A percentile compares a stretch with the other conserved stretches of the same genome.
These are phyloP conservation scores for Epinephelus lanceolatus DNA, from an alignment of 2,113 vertebrate genomes.

Conservation along the genomic window DNA sequence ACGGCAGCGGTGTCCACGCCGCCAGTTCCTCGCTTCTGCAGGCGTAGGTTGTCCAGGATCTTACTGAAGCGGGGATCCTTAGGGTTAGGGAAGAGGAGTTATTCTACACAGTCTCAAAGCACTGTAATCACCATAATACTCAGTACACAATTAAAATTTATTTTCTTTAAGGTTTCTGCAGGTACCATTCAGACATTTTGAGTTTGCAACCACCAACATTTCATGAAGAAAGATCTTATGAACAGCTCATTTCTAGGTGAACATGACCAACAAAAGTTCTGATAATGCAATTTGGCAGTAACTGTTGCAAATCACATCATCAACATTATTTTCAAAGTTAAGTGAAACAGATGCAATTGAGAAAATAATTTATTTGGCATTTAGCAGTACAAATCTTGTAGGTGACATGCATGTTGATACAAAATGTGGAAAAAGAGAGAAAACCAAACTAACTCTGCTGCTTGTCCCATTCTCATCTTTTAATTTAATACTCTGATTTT, in stretches of 20 bases:
- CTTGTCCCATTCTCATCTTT: background rate
- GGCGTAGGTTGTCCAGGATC: constrained; percentile 93
- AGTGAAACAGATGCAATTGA: background rate
- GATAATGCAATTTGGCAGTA: background rate
- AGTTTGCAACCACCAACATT: background rate
- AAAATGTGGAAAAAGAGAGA: background rate
- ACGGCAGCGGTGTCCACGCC: constrained; percentile 95
- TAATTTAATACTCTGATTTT: background rate
- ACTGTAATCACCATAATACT: background rate
- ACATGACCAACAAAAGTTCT: background rate
- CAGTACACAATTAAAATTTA: background rate
- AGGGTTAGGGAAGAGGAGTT: background rate
- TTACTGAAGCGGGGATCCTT: constrained; percentile 93
- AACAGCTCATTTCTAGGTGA: background rate
- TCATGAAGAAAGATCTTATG: background rate
- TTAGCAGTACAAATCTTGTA: background rate
- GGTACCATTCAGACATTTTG: background rate
- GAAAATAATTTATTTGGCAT: background rate
- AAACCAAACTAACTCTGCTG: background rate
- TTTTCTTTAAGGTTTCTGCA: background rate
- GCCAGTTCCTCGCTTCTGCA: constrained; percentile 96
- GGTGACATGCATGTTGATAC: background rate
- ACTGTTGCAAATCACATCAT: background rate
- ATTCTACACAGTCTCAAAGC: background rate
- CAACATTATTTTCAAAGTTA: background rate